These are phyloP conservation scores for Brachypodius melanocephalos DNA, from an alignment of 2,113 vertebrate genomes.

Conservation along the genomic window DNA sequence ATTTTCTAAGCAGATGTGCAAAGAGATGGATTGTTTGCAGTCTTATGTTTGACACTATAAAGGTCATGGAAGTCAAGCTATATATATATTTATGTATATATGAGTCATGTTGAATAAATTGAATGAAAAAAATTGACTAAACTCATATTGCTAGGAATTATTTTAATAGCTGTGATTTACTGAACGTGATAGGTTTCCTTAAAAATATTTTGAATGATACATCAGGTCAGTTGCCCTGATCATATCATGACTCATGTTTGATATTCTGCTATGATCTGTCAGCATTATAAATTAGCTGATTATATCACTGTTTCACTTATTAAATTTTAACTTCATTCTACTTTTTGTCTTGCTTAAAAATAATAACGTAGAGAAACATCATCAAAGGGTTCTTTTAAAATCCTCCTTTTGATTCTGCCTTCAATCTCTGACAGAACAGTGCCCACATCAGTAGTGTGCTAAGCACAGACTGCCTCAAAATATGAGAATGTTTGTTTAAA, in stretches of 20 bases:
- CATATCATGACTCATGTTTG: not conserved
- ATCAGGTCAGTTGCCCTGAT: slow-evolving; percentile 29
- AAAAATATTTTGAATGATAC: slow-evolving; percentile 18
- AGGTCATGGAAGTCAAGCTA: not conserved
- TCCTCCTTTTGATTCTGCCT: not conserved
- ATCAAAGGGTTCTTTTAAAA: not conserved
- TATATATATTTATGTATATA: not conserved
- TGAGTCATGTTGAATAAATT: not conserved
- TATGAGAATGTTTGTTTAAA: not conserved
- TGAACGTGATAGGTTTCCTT: not conserved
- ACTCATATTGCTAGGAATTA: not conserved
- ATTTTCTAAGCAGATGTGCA: not conserved
- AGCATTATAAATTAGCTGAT: slow-evolving; percentile 10
- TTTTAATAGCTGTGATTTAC: slow-evolving; percentile 7
- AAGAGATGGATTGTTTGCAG: not conserved
- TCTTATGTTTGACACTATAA: not conserved
- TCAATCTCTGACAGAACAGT: not conserved
- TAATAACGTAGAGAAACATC: not conserved
- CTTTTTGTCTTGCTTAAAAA: not conserved
- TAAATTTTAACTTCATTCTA: not conserved
- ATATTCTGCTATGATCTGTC: not conserved
- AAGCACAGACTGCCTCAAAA: not conserved
- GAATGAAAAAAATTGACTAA: not conserved
- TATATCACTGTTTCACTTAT: not conserved
- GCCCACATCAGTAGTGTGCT: not conserved